phyloP scores from a whole-genome alignment of 1,140 invertebrate genomes.

The Hetaerina americana region DNA sequence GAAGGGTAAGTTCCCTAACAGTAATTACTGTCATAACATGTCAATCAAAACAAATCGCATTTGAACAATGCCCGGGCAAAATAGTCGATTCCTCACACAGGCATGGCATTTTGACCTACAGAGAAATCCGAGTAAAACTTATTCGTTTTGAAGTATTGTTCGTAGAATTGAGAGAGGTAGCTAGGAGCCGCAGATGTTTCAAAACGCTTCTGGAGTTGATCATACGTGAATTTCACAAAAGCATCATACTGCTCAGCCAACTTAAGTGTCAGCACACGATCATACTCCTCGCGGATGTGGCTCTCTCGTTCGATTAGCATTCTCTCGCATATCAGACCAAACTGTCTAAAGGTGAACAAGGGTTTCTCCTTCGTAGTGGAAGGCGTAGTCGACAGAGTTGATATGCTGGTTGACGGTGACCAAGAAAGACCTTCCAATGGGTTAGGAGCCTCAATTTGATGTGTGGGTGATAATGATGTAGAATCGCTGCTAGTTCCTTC shows the following conservation, averaged over 20 bases:
- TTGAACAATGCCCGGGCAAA: not conserved
- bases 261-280: conserved; percentile 78
- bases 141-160: not conserved
- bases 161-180: conserved; percentile 19
- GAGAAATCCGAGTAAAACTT: not conserved
- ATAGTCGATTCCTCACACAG: not conserved
- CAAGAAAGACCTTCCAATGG: conserved; percentile 34
- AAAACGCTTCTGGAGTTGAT: conserved; percentile 86
- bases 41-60: not conserved
- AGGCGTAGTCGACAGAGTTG: conserved; percentile 28
- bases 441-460: conserved; percentile 40
- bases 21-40: not conserved
- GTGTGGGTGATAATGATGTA: conserved; percentile 22
- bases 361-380: conserved; percentile 55
- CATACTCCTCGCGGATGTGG: conserved; percentile 84
- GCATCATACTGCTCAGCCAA: conserved; percentile 94
- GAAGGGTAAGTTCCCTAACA: not conserved
- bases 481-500: conserved; percentile 15
- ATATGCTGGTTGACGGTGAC: conserved; percentile 29
- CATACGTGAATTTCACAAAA: conserved; percentile 93
- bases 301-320: conserved; percentile 88
- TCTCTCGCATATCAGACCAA: conserved; percentile 86
- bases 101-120: not conserved
- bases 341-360: conserved; percentile 87
- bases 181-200: conserved; percentile 47